A percentile compares a stretch with the other conserved stretches of the same genome.
These are phyloP conservation scores for Mastomys natalensis DNA, from an alignment of 2,113 vertebrate species.

Conservation along the genomic window DNA sequence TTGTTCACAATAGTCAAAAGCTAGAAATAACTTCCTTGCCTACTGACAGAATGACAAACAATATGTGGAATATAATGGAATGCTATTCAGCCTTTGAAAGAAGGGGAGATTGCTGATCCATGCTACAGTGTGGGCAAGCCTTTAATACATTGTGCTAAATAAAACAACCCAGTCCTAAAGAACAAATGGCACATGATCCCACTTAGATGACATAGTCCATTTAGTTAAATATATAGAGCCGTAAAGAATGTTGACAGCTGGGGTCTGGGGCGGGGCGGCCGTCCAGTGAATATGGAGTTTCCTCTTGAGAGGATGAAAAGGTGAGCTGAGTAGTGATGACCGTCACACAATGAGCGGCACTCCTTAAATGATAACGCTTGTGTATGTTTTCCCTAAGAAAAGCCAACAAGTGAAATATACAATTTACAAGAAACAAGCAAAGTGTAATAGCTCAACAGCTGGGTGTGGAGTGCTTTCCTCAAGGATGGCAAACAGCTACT, in stretches of 20 bases:
- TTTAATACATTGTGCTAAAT: background rate
- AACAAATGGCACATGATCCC: background rate
- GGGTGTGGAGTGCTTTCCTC: background rate
- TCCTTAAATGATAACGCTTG: background rate
- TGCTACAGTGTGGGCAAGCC: background rate
- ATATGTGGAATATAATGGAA: background rate
- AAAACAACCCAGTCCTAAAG: background rate
- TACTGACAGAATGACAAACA: background rate
- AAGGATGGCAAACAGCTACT: background rate
- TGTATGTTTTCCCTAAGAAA: background rate
- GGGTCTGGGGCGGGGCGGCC: background rate
- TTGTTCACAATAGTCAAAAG: constrained; percentile 1
- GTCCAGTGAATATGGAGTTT: background rate
- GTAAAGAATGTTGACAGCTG: background rate
- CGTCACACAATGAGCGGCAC: background rate
- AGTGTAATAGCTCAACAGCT: background rate
- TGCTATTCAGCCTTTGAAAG: background rate
- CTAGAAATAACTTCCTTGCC: constrained; percentile 4
- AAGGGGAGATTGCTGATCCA: background rate
- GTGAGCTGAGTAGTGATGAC: background rate
- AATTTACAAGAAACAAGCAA: background rate
- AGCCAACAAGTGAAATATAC: background rate
- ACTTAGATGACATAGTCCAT: background rate
- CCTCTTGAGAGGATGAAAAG: background rate
- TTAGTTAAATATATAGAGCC: background rate